Percentiles rank a stretch among this genome's conserved stretches.
Evolutionary conservation across 2,888 invertebrate species (phyloP).

Genomic region (Athetis lepigone): DNA sequence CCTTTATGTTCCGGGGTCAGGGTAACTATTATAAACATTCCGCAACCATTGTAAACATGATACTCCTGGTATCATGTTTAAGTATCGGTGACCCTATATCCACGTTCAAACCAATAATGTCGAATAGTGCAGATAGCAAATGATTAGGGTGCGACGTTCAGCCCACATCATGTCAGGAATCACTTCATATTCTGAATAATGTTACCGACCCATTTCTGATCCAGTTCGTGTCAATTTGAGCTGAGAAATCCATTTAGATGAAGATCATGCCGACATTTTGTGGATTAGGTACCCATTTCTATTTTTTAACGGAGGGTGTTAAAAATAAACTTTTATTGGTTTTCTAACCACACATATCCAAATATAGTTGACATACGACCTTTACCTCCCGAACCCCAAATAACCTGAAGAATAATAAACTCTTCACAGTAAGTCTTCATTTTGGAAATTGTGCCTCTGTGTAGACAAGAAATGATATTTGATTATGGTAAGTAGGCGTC

Average conservation of each 20-base stretch:
- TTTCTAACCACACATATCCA: too few species aligned
- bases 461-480: constrained; percentile 41
- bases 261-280: constrained; percentile 2
- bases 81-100: too few species aligned
- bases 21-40: too few species aligned
- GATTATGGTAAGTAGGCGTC: constrained; percentile 48
- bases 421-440: constrained; percentile 7
- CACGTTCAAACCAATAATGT: too few species aligned
- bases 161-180: constrained; percentile 22
- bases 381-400: too few species aligned
- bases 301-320: too few species aligned
- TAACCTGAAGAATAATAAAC: too few species aligned
- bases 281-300: background rate
- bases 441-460: background rate
- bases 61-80: too few species aligned
- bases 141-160: constrained; percentile 58
- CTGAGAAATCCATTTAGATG: constrained; percentile 1
- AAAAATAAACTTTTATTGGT: too few species aligned
- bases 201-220: constrained; percentile 17
- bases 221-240: constrained; percentile 25
- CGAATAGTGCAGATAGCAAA: constrained; percentile 29
- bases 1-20: too few species aligned
- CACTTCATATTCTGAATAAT: constrained; percentile 36
- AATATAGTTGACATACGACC: too few species aligned
- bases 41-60: too few species aligned